Base-by-base conservation (phyloP, 1,140 invertebrate species). In the Hyphantria cunea region DNA sequence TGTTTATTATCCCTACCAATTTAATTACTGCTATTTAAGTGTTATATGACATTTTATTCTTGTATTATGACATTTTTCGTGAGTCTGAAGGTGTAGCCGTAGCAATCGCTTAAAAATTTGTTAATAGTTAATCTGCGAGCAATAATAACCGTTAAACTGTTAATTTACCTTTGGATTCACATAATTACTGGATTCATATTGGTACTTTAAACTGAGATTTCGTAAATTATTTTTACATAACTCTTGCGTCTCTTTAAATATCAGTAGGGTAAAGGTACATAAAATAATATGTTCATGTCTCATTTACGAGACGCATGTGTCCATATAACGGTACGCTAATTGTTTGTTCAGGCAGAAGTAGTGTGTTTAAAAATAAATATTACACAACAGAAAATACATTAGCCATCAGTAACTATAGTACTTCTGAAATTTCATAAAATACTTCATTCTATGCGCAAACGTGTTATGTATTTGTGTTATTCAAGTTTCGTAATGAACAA, bases 401-500 rank as follows among this genome's bases (percentile, higher is more conserved):
- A 44, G 12, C 12, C n/a, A 25, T 33, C 9, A 25, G 12, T 41
- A 44, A 9, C 17, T 25, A 5, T 25, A 3, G 17, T 25, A 25
- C 17, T 25, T 51, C 10, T 50, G 33, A 55, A 48, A 53, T 63
- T 66, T 65, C 56, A 66, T 64, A 62, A 52, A 67, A 64, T 49
- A 72, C 52, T 66, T 31, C 51, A 64, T 60, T 61, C 51, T 50
- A 51, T 42, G 56, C 68, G 70, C 66, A 65, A 72, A 66, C 64
- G 34, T 49, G 55, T 58, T 58, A 69, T 49, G 55, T 48, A 64
- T 64, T 72, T 69, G 41, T 72, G 54, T 70, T 74, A 70, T 72
- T 62, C 62, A 60, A 66, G 68, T 75, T 70, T 78, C 70, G 64
- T 72, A 70, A 74, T 56, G 32, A 53, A 52, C 54, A 42, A 55